phyloP scores from a whole-genome alignment of 2,797 vertebrate species.

The Phoebastria nigripes region DNA sequence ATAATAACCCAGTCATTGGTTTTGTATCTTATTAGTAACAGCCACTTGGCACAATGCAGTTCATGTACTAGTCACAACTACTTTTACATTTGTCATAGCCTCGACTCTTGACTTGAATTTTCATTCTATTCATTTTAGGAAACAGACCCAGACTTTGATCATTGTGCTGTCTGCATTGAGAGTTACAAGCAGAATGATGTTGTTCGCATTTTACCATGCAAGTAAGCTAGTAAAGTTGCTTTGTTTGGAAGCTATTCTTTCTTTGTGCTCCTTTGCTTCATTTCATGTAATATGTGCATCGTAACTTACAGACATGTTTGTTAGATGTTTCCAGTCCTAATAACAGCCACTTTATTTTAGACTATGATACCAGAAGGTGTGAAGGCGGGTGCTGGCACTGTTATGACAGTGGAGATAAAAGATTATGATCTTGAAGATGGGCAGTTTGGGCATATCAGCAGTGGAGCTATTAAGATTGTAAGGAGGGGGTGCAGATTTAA shows the following conservation, averaged over 20 bases:
- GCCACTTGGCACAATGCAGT: neutral
- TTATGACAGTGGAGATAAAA: neutral
- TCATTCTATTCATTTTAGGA: slow-evolving; percentile 80
- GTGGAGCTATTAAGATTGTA: neutral
- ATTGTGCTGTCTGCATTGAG: slow-evolving; percentile 97
- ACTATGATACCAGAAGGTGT: neutral
- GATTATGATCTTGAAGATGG: neutral
- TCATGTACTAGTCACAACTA: neutral
- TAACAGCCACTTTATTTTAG: neutral
- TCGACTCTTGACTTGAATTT: slow-evolving; percentile 44
- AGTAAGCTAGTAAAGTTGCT: slow-evolving; percentile 80
- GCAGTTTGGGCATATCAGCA: neutral
- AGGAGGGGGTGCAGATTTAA: neutral
- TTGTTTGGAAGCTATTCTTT: neutral
- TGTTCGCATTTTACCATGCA: slow-evolving; percentile 95
- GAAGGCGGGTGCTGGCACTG: neutral
- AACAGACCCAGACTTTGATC: slow-evolving; percentile 95
- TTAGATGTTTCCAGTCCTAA: neutral
- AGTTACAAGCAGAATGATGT: slow-evolving; percentile 96
- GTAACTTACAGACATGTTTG: neutral
- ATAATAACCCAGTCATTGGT: neutral
- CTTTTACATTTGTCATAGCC: neutral
- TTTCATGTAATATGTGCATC: neutral
- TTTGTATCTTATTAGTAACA: neutral
- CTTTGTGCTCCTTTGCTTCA: neutral